phyloP scores from a whole-genome alignment of 2,888 invertebrate species.

The Ophion obscuratus region DNA sequence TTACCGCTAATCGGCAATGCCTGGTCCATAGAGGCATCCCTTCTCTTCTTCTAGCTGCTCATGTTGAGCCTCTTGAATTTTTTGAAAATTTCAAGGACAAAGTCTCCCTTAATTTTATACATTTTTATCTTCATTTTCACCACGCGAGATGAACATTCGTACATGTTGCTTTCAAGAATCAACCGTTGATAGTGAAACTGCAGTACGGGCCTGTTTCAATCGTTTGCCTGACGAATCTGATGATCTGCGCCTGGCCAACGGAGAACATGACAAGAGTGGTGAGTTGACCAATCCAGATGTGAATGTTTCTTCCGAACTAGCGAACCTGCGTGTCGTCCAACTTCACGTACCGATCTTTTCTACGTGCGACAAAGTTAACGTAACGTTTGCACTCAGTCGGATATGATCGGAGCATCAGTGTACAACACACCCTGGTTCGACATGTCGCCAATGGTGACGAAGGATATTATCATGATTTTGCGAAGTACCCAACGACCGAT shows the following conservation, averaged over 20 bases:
- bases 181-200: conserved; percentile 47
- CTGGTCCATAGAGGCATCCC: too few relatives aligned
- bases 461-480: conserved; percentile 39
- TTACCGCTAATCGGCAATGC: too few relatives aligned
- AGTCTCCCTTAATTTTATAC: too few relatives aligned
- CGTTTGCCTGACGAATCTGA: conserved; percentile 48
- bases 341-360: too few relatives aligned
- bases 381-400: conserved; percentile 6
- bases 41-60: too few relatives aligned
- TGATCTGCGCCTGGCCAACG: conserved; percentile 61
- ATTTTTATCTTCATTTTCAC: too few relatives aligned
- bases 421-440: conserved; percentile 48
- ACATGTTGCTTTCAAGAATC: conserved; percentile 36
- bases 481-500: conserved; percentile 46
- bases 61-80: too few relatives aligned
- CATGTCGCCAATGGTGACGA: conserved; percentile 37
- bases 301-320: too few relatives aligned
- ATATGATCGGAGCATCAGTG: conserved; percentile 6
- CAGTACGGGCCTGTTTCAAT: conserved; percentile 48
- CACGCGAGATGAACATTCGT: background rate
- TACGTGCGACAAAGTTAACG: too few relatives aligned
- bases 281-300: conserved; percentile 16
- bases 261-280: conserved; percentile 59
- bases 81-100: too few relatives aligned
- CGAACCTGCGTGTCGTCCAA: too few relatives aligned